Base-by-base conservation (phyloP, 2,888 invertebrate species). In the Muschampia plurimacula region DNA sequence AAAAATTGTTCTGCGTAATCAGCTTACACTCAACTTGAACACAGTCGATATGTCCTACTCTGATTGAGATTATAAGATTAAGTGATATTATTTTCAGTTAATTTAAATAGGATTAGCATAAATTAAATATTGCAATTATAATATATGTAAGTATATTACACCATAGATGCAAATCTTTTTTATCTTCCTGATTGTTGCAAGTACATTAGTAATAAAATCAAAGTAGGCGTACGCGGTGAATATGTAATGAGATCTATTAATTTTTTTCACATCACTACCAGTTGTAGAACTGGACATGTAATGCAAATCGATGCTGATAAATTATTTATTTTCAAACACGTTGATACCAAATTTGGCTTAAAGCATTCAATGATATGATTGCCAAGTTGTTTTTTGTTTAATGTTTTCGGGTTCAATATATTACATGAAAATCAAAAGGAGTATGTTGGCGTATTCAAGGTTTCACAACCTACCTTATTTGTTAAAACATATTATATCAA, bases 291-390 rank as follows among this genome's bases (percentile, higher is more conserved):
- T 60, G 49, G 71, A 32, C 52, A 57, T 44, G 55, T 46, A 63
- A 67, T 72, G 67, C 72, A 67, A 72, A 72, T 72, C 12, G 52
- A n/a, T 67, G 39, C 55, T 74, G 52, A 76, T 76, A 72, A 67
- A 74, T 76, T 68, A 77, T 77, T 75, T 73, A 77, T 77, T 72
- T 60, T 63, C 67, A 59, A 75, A 73, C 74, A 74, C 73, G 71
- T 72, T 59, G 72, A 72, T 74, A 71, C 74, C 73, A 69, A 74
- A 74, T 76, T 76, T 76, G 69, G 76, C 59, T 67, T 63, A 67
- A 69, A 67, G 73, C 72, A 74, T 76, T 71, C 72, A 72, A 75
- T 46, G 60, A 57, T 69, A 67, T 60, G 77, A 75, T 68, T 74
- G 69, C 71, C 62, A 74, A 75, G 28, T 60, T 63, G 10, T 74